Evolutionary conservation across 2,797 vertebrate species (phyloP).

Genomic region (Ctenopoma kingsleyae): DNA sequence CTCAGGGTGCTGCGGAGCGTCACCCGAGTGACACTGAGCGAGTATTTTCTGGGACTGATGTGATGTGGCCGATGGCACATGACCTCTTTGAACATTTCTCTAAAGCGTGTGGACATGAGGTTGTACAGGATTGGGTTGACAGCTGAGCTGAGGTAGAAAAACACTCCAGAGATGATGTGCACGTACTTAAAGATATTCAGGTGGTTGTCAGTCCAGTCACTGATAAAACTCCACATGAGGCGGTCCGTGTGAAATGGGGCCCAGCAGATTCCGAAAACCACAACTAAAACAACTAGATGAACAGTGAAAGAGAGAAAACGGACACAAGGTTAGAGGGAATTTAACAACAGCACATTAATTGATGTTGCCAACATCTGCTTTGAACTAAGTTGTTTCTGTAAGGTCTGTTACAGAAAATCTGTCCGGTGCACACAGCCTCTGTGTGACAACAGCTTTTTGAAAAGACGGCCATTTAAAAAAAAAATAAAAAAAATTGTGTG

Average conservation of each 20-base stretch:
- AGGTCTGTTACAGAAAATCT: slow-evolving; percentile 1
- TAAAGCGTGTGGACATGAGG: slow-evolving; percentile 94
- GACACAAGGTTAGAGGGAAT: background rate
- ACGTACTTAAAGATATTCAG: slow-evolving; percentile 87
- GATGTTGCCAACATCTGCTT: background rate
- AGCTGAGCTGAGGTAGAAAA: slow-evolving; percentile 95
- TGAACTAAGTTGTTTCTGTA: slow-evolving; percentile 7
- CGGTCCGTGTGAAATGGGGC: slow-evolving; percentile 94
- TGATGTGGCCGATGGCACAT: slow-evolving; percentile 81
- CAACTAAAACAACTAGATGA: slow-evolving; percentile 89
- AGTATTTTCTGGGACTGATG: slow-evolving; percentile 69
- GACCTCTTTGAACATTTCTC: slow-evolving; percentile 93
- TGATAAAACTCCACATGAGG: slow-evolving; percentile 94
- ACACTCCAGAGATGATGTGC: slow-evolving; percentile 91
- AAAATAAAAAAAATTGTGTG: no score
- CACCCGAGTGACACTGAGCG: slow-evolving; percentile 86
- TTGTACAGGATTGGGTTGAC: slow-evolving; percentile 95
- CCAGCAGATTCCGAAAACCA: slow-evolving; percentile 96
- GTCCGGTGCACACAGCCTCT: background rate
- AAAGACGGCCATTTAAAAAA: background rate
- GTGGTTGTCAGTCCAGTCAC: slow-evolving; percentile 83
- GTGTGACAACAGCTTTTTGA: background rate
- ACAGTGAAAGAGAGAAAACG: background rate
- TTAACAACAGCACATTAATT: slow-evolving; percentile 9
- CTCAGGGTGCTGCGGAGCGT: slow-evolving; percentile 89